Conservation (phyloP, 2,113 vertebrate species). For the Anarrhichthys ocellatus region DNA sequence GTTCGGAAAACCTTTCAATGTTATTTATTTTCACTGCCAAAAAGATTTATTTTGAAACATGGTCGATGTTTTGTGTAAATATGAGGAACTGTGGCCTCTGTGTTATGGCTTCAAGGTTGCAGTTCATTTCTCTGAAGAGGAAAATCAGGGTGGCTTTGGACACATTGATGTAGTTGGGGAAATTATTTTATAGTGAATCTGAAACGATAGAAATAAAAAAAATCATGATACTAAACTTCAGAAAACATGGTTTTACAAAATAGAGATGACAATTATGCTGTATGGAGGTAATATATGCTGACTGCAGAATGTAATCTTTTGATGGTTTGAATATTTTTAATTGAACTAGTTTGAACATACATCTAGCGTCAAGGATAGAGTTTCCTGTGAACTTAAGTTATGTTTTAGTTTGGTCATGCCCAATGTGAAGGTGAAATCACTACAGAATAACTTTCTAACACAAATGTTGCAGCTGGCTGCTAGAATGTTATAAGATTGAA, state of each 20-base stretch:
- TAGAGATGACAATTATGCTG: neutral
- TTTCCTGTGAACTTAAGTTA: constrained; percentile 1
- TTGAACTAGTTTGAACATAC: neutral
- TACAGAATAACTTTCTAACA: neutral
- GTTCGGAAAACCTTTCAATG: neutral
- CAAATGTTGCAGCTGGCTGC: constrained; percentile 64
- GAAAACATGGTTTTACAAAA: constrained; percentile 3
- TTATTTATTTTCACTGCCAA: constrained; percentile 31
- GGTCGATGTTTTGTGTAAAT: constrained; percentile 34
- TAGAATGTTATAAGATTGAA: constrained; percentile 25
- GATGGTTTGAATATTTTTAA: neutral
- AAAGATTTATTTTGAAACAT: constrained; percentile 16
- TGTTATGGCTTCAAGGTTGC: neutral
- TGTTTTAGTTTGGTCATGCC: constrained; percentile 29
- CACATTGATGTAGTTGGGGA: neutral
- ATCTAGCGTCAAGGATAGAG: neutral
- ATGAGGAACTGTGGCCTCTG: neutral
- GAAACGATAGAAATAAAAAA: neutral
- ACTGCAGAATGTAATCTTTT: constrained; percentile 23
- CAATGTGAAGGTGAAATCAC: constrained; percentile 8
- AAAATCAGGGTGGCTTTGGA: neutral
- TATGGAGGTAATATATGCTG: constrained; percentile 23
- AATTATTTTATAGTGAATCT: neutral
- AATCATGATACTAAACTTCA: neutral
- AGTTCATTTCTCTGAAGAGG: neutral